Evolutionary conservation across 2,888 invertebrate species (phyloP).

Genomic region (Rhabditophanes sp.): DNA sequence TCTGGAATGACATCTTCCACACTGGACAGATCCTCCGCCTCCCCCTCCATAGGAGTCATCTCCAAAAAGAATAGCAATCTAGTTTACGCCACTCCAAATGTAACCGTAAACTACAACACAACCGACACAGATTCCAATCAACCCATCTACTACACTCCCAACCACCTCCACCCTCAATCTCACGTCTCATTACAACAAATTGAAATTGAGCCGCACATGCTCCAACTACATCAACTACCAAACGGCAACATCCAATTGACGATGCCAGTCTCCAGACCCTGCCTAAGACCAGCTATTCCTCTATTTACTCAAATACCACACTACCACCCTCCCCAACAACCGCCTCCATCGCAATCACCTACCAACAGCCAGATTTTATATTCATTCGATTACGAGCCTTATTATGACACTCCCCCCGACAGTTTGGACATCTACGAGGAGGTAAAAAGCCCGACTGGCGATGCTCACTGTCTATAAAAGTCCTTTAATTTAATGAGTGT

Average conservation of each 20-base stretch:
- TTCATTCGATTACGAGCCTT: constrained; percentile 36
- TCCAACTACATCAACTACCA: constrained; percentile 27
- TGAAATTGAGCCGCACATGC: constrained; percentile 24
- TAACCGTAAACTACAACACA: no score
- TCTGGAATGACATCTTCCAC: no score
- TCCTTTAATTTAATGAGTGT: no score
- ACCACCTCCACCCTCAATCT: constrained; percentile 1
- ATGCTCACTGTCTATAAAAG: no score
- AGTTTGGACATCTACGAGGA: constrained; percentile 11
- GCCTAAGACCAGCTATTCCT: no score
- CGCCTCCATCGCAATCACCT: constrained; percentile 18
- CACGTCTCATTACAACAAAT: constrained; percentile 5
- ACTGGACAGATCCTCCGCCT: no score
- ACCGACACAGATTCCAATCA: no score
- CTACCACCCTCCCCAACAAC: no score
- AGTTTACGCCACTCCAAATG: constrained; percentile 27
- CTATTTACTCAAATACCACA: no score
- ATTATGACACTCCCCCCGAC: constrained; percentile 31
- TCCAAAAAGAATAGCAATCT: constrained; percentile 7
- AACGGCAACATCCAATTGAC: constrained; percentile 36
- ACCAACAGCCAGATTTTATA: constrained; percentile 29
- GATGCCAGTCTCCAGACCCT: constrained; percentile 14
- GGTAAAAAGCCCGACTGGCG: no score
- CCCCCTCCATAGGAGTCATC: constrained; percentile 6
- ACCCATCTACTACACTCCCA: constrained; percentile 9